Conservation (phyloP, 2,113 vertebrate genomes). For the Heterotis niloticus region DNA sequence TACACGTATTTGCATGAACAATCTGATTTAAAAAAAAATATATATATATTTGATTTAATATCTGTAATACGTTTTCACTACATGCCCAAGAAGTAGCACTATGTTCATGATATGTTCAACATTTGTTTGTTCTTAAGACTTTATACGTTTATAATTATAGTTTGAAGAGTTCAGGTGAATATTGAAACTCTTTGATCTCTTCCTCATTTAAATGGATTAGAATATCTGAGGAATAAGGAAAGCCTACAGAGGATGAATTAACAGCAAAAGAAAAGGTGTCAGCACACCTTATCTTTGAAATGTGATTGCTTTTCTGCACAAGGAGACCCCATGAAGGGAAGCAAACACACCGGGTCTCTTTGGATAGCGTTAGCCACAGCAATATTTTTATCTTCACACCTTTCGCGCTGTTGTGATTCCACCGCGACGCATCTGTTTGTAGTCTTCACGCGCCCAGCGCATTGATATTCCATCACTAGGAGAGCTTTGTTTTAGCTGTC, state of each 20-base stretch:
- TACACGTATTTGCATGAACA: no score
- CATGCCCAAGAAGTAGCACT: no score
- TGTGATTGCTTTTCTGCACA: constrained; percentile 3
- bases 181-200: constrained; percentile 4
- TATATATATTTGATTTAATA: no score
- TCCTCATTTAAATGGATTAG: constrained; percentile 20
- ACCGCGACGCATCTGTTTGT: background rate
- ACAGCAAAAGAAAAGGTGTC: constrained; percentile 14
- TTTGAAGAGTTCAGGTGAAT: background rate
- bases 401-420: background rate
- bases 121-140: constrained; percentile 1
- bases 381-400: background rate
- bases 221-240: constrained; percentile 6
- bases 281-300: constrained; percentile 15
- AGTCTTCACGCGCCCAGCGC: background rate
- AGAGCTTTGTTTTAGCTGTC: constrained; percentile 4
- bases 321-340: background rate
- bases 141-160: background rate
- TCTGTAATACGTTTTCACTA: no score
- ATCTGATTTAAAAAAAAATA: no score
- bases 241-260: constrained; percentile 19
- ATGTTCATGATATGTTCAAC: background rate
- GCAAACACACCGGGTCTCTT: background rate
- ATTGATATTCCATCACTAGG: background rate
- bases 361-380: background rate